These are phyloP conservation scores for Hypomecis atomaria DNA, from an alignment of 2,888 invertebrate genomes.

Conservation along the genomic window DNA sequence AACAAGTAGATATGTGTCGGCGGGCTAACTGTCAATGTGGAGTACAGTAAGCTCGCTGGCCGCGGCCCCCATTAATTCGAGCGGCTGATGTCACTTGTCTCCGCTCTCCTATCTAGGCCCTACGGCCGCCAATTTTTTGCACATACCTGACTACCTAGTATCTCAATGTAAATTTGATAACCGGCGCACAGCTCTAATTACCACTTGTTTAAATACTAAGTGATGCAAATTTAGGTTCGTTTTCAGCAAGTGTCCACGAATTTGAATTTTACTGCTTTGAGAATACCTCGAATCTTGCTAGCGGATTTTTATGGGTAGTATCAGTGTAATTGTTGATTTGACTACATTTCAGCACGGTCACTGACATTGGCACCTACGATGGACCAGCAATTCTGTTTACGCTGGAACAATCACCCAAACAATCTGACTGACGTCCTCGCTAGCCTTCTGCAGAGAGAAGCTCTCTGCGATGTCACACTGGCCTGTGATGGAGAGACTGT, in stretches of 20 bases:
- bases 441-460: conserved; percentile 94
- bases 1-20: conserved; percentile 85
- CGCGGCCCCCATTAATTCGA: conserved; percentile 84
- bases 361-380: conserved; percentile 85
- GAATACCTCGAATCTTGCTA: conserved; percentile 49
- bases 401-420: conserved; percentile 97
- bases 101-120: conserved; percentile 84
- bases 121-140: conserved; percentile 83
- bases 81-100: conserved; percentile 85
- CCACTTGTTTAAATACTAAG: conserved; percentile 69
- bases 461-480: conserved; percentile 96
- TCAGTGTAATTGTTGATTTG: conserved; percentile 25
- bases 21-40: conserved; percentile 84
- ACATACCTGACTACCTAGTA: conserved; percentile 63
- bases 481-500: conserved; percentile 96
- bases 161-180: conserved; percentile 79
- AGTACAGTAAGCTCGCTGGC: conserved; percentile 83
- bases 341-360: conserved; percentile 79
- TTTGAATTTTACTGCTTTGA: conserved; percentile 51
- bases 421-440: conserved; percentile 96
- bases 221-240: conserved; percentile 66
- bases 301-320: conserved; percentile 29
- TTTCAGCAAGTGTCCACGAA: conserved; percentile 55
- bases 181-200: conserved; percentile 74
- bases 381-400: conserved; percentile 95